Evolutionary conservation across 2,113 vertebrate species (phyloP).

Genomic region (Synchiropus splendidus): DNA sequence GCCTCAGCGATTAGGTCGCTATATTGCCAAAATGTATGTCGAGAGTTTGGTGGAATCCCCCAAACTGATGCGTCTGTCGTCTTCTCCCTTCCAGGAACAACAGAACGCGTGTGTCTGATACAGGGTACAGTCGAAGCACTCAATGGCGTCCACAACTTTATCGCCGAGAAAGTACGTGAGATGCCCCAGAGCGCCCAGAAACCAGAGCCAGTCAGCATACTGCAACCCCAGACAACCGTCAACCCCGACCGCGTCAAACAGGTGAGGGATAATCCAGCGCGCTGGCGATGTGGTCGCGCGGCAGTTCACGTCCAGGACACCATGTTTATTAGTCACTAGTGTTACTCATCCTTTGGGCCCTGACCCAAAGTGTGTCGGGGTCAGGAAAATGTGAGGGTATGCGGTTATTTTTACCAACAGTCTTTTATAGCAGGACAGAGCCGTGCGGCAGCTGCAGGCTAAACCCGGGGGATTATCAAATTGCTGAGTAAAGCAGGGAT

Average conservation of each 20-base stretch:
- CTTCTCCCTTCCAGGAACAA: constrained; percentile 77
- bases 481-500: constrained; percentile 61
- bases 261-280: constrained; percentile 67
- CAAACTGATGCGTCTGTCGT: constrained; percentile 13
- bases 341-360: constrained; percentile 30
- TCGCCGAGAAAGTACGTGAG: constrained; percentile 98
- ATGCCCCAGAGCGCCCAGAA: constrained; percentile 99
- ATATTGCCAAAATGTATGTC: constrained; percentile 1
- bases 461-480: constrained; percentile 70
- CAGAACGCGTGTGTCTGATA: constrained; percentile 97
- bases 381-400: constrained; percentile 64
- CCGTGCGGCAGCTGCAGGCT: constrained; percentile 65
- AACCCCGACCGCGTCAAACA: constrained; percentile 99
- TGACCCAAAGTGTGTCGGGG: constrained; percentile 43
- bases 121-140: constrained; percentile 98
- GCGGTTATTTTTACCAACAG: constrained; percentile 67
- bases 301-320: constrained; percentile 27
- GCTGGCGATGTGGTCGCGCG: constrained; percentile 3
- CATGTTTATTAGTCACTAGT: constrained; percentile 28
- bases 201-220: constrained; percentile 97
- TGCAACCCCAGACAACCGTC: constrained; percentile 98
- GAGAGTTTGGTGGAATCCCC: too few species aligned
- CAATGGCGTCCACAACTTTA: constrained; percentile 98
- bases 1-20: constrained; percentile 27
- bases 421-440: constrained; percentile 61